Conservation (phyloP, 1,140 invertebrate species). For the Cepaea nemoralis region DNA sequence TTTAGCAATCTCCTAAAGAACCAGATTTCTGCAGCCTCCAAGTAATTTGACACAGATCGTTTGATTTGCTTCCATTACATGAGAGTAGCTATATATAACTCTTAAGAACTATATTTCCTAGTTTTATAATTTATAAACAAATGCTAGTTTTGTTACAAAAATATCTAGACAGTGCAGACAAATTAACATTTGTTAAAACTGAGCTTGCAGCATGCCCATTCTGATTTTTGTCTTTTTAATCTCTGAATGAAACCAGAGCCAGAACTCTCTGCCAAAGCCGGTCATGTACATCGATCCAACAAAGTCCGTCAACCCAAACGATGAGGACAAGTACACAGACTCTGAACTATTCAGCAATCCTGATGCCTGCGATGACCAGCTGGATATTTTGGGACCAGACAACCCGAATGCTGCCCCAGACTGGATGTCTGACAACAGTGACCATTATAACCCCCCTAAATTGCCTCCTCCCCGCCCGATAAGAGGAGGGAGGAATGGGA, state of each 20-base stretch:
- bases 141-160: too few relatives aligned
- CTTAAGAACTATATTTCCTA: too few relatives aligned
- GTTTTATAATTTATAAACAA: too few relatives aligned
- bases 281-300: slow-evolving; percentile 53
- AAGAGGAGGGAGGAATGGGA: slow-evolving; percentile 15
- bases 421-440: slow-evolving; percentile 57
- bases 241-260: slow-evolving; percentile 25
- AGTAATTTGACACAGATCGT: too few relatives aligned
- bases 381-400: slow-evolving; percentile 46
- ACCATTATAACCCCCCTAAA: slow-evolving; percentile 38
- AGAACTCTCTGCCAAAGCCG: slow-evolving; percentile 54
- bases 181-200: too few relatives aligned
- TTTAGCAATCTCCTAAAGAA: too few relatives aligned
- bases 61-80: too few relatives aligned
- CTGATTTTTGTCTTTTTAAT: too few relatives aligned
- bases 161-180: too few relatives aligned
- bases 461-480: slow-evolving; percentile 39
- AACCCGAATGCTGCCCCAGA: slow-evolving; percentile 49
- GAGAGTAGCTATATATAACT: too few relatives aligned
- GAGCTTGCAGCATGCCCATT: too few relatives aligned
- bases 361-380: slow-evolving; percentile 52
- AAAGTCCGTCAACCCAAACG: slow-evolving; percentile 41
- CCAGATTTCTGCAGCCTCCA: too few relatives aligned
- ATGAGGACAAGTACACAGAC: slow-evolving; percentile 62
- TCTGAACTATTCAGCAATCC: slow-evolving; percentile 66